Evolutionary conservation across 1,140 invertebrate genomes (phyloP), one percentile per base, ranked within the genome.

Genomic region (Drosophila littoralis): DNA sequence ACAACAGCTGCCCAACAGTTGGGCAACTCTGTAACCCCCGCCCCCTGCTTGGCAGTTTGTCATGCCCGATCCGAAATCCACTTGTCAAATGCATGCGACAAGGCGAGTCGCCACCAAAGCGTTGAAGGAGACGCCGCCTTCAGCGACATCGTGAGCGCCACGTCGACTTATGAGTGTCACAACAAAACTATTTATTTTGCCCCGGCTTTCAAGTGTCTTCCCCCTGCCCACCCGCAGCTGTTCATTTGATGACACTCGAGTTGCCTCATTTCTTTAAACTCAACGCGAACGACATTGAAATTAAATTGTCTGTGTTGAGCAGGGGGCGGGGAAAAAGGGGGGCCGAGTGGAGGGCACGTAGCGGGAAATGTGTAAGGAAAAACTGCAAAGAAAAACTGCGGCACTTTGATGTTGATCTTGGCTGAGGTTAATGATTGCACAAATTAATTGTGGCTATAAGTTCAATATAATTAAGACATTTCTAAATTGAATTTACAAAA

Each of bases 111-210:
- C 66, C 66, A 61, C 48, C 58, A 38, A 61, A 52, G 66, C 58
- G 59, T 54, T 70, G 32, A 52, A 63, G 67, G n/a, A 70, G 59
- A 45, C 59, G 58, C 38, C 65, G 42, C 57, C 33, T 28, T 28
- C 22, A 22, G 59, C 50, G 54, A n/a, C 66, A 48, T 17, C 60
- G 32, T 50, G 22, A 45, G 43, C 43, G 36, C 22, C 64, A 65
- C 60, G 63, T 59, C 70, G 55, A 68, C 70, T 73, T 73, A 73
- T 73, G 70, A 73, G 48, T 73, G 70, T 73, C 70, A 73, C 70
- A 73, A 73, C 64, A 68, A 68, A 73, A 73, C 70, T 73, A 73
- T 73, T 73, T 73, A 73, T 68, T 73, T 67, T 50, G 13, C 42
- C 35, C 8, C 51, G 8, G 54, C 55, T 33, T 38, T 40, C 13